Evolutionary conservation across 2,113 vertebrate genomes (phyloP), one percentile per base, ranked within the genome.

Genomic region (Merops nubicus): DNA sequence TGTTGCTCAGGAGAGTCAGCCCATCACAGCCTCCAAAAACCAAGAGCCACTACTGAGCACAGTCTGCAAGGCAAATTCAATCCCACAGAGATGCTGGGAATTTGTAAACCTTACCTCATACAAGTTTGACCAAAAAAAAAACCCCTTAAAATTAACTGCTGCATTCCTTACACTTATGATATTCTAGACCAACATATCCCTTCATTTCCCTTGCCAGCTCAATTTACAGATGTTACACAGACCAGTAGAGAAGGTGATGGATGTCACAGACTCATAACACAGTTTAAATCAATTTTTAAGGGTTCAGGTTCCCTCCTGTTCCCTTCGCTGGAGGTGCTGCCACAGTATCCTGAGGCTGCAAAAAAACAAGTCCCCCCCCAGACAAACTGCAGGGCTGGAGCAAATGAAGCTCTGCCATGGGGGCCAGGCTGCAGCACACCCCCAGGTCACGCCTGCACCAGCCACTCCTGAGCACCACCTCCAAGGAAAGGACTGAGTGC

Each of bases 211-310:
- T 20, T 68, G 83, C 83, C 83, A 91, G 76, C 62, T 87, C 83
- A 36, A 75, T 50, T 62, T 69, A 50, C 76, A 56, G 62, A 28
- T 23, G 18, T 14, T 80, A 34, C 68, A 68, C 22, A 75, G 76
- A 54, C 76, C 83, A 91, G 69, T 25, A 81, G 69, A 75, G 89
- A 74, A 62, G 69, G 69, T 50, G 90, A 87, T 26, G 63, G 76
- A 81, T 80, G 54, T 23, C 9, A 14, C 67, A 65, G 21, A 45
- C 33, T 42, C 40, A 50, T 26, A 15, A 62, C 56, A 19, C 20
- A 20, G 26, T 75, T 81, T 56, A 56, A 68, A 81, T 47, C 29
- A 6, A 19, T 83, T 47, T 73, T 45, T 59, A 72, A 67, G 73
- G 59, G 53, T 47, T 72, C 50, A 51, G 50, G 16, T 43, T 42